Conservation (phyloP, 2,888 invertebrate genomes). For the Spodoptera littoralis region DNA sequence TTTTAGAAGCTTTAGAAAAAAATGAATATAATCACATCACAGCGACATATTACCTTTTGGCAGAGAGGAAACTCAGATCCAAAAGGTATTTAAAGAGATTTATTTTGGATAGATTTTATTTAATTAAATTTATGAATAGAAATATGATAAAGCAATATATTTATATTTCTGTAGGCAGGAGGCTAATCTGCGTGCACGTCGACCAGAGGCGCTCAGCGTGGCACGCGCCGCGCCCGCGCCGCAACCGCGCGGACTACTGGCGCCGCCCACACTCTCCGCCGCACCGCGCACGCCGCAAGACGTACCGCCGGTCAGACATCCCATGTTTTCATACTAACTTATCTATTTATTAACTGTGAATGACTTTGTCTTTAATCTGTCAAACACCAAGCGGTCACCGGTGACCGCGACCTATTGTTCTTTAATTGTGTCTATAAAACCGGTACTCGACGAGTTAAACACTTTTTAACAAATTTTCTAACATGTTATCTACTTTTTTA, state of each 20-base stretch:
- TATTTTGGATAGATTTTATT: neutral
- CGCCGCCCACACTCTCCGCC: slow-evolving; percentile 71
- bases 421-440: no score
- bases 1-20: slow-evolving; percentile 97
- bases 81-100: slow-evolving; percentile 86
- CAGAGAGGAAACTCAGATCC: slow-evolving; percentile 96
- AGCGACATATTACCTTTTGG: slow-evolving; percentile 98
- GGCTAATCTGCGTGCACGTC: slow-evolving; percentile 36
- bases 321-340: no score
- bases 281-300: slow-evolving; percentile 92
- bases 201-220: slow-evolving; percentile 51
- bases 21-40: slow-evolving; percentile 99
- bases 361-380: neutral
- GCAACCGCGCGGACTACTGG: slow-evolving; percentile 74
- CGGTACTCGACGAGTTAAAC: no score
- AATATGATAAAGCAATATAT: no score
- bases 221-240: slow-evolving; percentile 68
- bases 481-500: neutral
- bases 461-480: neutral
- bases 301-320: slow-evolving; percentile 88
- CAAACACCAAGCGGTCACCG: no score
- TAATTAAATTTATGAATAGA: no score
- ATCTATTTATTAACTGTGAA: no score
- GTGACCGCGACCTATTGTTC: no score
- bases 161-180: slow-evolving; percentile 43